A percentile compares a stretch with the other conserved stretches of the same genome.
These are phyloP conservation scores for Temnothorax ravouxi DNA, from an alignment of 2,888 invertebrate species.

Conservation along the genomic window DNA sequence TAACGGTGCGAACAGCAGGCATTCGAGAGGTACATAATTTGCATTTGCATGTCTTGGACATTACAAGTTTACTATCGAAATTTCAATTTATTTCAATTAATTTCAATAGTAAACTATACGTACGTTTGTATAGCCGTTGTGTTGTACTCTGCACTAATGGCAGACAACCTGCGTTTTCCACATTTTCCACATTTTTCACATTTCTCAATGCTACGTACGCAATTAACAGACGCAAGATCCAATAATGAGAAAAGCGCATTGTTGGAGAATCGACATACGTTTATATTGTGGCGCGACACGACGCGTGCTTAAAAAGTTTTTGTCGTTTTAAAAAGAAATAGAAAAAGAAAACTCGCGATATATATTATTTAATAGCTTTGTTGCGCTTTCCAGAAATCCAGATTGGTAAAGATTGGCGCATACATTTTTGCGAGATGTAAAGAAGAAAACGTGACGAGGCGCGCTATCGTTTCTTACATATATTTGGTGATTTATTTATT, in stretches of 20 bases:
- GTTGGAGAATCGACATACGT: not conserved
- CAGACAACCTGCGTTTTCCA: not conserved
- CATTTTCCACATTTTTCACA: not conserved
- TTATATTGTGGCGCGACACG: not conserved
- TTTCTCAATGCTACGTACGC: not conserved
- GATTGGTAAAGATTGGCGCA: not conserved
- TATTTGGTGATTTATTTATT: not conserved
- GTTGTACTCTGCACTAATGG: too few species aligned
- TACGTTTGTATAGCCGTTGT: not conserved
- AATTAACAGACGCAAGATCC: not conserved
- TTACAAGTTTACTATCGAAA: not conserved
- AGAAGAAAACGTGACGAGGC: not conserved
- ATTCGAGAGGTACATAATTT: conserved; percentile 68
- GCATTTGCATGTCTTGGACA: conserved; percentile 5
- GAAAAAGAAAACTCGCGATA: not conserved
- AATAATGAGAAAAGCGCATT: not conserved
- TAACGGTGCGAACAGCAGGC: conserved; percentile 59
- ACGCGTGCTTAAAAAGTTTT: not conserved
- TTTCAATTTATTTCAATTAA: not conserved
- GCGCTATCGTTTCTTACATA: not conserved
- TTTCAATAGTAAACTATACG: not conserved
- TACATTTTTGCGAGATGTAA: not conserved
- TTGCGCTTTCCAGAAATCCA: not conserved
- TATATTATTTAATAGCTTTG: not conserved
- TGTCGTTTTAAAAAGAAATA: not conserved